Percentiles rank a stretch among this genome's conserved stretches.
These are phyloP conservation scores for Mimachlamys varia DNA, from an alignment of 2,888 invertebrate species.

Conservation along the genomic window DNA sequence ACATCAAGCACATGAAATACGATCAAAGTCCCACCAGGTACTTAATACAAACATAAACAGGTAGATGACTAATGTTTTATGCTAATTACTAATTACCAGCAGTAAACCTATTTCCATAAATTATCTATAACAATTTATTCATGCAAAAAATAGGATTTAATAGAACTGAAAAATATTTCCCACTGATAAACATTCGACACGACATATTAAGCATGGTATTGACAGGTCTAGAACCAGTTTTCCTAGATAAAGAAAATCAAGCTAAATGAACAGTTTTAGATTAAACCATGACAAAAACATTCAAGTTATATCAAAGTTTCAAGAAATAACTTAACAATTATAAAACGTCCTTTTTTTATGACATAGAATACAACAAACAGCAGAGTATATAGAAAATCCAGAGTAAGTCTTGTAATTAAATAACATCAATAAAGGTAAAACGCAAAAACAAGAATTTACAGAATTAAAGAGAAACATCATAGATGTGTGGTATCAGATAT, in stretches of 20 bases:
- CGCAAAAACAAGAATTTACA: no score
- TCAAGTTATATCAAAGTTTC: background rate
- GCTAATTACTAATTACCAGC: constrained; percentile 28
- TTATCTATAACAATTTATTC: constrained; percentile 21
- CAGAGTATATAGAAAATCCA: background rate
- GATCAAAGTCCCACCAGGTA: constrained; percentile 17
- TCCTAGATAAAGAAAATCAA: no score
- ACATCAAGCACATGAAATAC: background rate
- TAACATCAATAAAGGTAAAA: no score
- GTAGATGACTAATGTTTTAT: constrained; percentile 36
- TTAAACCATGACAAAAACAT: background rate
- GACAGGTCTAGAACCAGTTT: background rate
- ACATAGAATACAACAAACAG: background rate
- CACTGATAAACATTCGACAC: background rate
- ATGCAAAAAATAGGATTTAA: constrained; percentile 34
- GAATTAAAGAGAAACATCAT: no score
- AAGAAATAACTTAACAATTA: background rate
- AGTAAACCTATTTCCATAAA: constrained; percentile 27
- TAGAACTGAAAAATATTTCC: constrained; percentile 12
- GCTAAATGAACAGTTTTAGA: background rate
- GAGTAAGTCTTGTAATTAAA: no score
- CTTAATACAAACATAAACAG: background rate
- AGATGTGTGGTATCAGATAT: background rate
- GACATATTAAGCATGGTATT: background rate
- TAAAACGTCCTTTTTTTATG: background rate